These are phyloP conservation scores for Poeciliopsis infans DNA, from an alignment of 2,797 vertebrate species.

Conservation along the genomic window DNA sequence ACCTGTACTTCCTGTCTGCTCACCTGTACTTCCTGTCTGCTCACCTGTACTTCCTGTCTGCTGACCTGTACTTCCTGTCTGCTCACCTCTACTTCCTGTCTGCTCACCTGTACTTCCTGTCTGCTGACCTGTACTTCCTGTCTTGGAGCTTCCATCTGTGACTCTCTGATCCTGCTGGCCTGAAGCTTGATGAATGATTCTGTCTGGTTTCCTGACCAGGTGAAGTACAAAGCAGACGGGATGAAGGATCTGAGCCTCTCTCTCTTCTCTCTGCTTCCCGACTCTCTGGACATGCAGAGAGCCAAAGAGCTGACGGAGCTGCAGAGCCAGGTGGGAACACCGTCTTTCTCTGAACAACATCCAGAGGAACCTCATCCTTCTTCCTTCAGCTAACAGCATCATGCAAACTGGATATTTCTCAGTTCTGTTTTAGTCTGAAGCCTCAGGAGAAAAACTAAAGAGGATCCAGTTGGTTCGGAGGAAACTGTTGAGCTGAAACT, in stretches of 20 bases:
- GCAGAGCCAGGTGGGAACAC: conserved; percentile 66
- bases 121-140: background rate
- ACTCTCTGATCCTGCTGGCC: background rate
- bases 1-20: no score
- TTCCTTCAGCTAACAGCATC: no score
- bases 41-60: no score
- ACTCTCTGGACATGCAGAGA: conserved; percentile 85
- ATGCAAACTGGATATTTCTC: no score
- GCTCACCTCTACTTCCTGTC: no score
- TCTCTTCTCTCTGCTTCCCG: conserved; percentile 81
- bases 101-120: background rate
- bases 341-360: background rate
- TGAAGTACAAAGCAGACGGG: conserved; percentile 65
- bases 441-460: background rate
- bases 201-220: conserved; percentile 25
- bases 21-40: no score
- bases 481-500: background rate
- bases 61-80: no score
- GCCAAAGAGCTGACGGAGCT: conserved; percentile 79
- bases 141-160: no score
- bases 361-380: background rate
- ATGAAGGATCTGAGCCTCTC: conserved; percentile 60
- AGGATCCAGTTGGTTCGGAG: no score
- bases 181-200: background rate
- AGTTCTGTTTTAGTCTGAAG: background rate